Evolutionary conservation across 2,113 vertebrate species (phyloP).

Genomic region (Ailurus styani): DNA sequence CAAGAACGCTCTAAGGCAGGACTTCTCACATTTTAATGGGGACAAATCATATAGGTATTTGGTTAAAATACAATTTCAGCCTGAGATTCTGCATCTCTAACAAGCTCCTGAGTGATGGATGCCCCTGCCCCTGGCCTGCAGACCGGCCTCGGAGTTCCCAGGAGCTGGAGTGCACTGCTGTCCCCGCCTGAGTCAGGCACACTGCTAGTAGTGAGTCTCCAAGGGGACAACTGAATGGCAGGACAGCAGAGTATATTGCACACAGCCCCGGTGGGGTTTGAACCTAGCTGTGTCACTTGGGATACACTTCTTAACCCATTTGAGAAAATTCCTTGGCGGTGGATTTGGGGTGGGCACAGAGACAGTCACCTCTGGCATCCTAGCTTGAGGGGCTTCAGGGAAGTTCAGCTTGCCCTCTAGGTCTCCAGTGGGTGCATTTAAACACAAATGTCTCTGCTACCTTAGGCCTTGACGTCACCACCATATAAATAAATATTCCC

Average conservation of each 20-base stretch:
- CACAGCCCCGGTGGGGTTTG: fast-evolving
- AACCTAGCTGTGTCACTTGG: neutral
- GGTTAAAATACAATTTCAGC: neutral
- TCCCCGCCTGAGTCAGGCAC: fast-evolving
- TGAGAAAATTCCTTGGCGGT: neutral
- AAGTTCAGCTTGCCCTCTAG: neutral
- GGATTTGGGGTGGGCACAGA: neutral
- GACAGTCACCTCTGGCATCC: fast-evolving
- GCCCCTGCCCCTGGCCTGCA: fast-evolving
- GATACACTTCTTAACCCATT: neutral
- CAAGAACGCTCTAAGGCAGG: neutral
- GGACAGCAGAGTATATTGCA: fast-evolving
- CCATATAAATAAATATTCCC: neutral
- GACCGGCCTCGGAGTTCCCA: fast-evolving
- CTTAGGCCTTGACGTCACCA: too few relatives aligned
- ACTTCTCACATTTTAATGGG: neutral
- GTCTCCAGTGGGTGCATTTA: neutral
- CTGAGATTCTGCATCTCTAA: neutral
- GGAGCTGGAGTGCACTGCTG: fast-evolving
- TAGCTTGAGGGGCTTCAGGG: neutral
- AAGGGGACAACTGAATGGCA: fast-evolving
- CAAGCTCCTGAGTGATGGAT: fast-evolving
- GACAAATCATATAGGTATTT: neutral
- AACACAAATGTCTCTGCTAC: neutral
- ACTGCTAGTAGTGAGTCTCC: fast-evolving